phyloP scores from a whole-genome alignment of 1,140 invertebrate genomes.

The Pseudomyrmex concolor region DNA sequence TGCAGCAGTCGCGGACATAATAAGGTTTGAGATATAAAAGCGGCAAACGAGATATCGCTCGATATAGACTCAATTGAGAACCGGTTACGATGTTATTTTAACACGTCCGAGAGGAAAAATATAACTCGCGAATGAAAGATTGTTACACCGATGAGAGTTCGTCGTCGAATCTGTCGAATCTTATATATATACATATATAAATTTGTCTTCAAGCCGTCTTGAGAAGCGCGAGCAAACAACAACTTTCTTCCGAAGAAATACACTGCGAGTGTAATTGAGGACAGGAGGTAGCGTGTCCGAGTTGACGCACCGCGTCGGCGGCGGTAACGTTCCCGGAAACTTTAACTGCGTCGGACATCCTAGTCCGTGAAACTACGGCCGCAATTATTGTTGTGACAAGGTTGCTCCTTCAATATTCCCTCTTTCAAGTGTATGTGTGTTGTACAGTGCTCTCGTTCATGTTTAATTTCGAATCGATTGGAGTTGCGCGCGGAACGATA shows the following conservation, averaged over 20 bases:
- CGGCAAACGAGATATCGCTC: slow-evolving; percentile 1
- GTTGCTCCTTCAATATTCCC: neutral
- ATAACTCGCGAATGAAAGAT: neutral
- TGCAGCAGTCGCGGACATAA: neutral
- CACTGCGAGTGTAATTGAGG: neutral
- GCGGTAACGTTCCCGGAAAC: slow-evolving; percentile 2
- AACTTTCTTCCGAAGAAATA: neutral
- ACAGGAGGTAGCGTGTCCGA: neutral
- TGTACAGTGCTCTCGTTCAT: neutral
- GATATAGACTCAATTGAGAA: slow-evolving; percentile 16
- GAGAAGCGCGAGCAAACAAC: neutral
- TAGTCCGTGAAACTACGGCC: neutral
- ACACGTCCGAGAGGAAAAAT: neutral
- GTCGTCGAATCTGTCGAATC: neutral
- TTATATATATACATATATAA: neutral
- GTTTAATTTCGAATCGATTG: slow-evolving; percentile 50
- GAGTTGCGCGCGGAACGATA: no score
- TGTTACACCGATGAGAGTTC: neutral
- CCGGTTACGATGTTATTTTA: neutral
- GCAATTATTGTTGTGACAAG: slow-evolving; percentile 39
- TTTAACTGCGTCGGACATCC: slow-evolving; percentile 16
- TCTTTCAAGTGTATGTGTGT: neutral
- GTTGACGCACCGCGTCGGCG: neutral
- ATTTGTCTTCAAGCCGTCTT: neutral
- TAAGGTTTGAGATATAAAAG: slow-evolving; percentile 14